Evolutionary conservation across 2,888 invertebrate species (phyloP).

Genomic region (Xestoiulus laeticollis): DNA sequence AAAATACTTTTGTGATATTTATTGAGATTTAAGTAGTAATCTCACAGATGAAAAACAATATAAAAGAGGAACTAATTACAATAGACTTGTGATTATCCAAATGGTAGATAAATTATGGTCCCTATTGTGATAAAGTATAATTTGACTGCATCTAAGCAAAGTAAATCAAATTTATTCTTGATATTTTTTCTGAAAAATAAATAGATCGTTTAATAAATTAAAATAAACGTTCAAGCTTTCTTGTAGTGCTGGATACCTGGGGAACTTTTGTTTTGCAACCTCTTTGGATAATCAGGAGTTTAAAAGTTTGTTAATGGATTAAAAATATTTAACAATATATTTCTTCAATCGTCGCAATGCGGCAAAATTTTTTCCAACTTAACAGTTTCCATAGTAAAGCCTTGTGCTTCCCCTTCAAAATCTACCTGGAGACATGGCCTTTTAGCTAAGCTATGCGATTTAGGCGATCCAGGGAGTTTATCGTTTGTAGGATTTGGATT

Average conservation of each 20-base stretch:
- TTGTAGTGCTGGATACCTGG: neutral
- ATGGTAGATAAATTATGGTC: no score
- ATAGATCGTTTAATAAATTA: no score
- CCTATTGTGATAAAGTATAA: neutral
- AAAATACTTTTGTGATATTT: neutral
- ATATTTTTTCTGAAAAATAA: no score
- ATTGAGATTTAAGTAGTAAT: neutral
- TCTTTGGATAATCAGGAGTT: no score
- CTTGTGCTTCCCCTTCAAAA: neutral
- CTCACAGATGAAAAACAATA: conserved; percentile 2
- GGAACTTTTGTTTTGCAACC: no score
- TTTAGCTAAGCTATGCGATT: neutral
- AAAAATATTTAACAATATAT: no score
- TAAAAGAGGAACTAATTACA: conserved; percentile 43
- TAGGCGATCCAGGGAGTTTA: neutral
- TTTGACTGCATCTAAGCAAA: neutral
- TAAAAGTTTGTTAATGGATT: no score
- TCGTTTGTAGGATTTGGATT: neutral
- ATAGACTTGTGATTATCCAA: no score
- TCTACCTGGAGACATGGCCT: conserved; percentile 7
- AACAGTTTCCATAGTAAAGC: neutral
- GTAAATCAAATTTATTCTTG: no score
- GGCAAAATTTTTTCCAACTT: conserved; percentile 27
- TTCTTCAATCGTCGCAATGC: neutral
- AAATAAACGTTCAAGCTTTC: no score